Evolutionary conservation across 2,888 invertebrate genomes (phyloP), one percentile per base, ranked within the genome.

Genomic region (Actias luna): DNA sequence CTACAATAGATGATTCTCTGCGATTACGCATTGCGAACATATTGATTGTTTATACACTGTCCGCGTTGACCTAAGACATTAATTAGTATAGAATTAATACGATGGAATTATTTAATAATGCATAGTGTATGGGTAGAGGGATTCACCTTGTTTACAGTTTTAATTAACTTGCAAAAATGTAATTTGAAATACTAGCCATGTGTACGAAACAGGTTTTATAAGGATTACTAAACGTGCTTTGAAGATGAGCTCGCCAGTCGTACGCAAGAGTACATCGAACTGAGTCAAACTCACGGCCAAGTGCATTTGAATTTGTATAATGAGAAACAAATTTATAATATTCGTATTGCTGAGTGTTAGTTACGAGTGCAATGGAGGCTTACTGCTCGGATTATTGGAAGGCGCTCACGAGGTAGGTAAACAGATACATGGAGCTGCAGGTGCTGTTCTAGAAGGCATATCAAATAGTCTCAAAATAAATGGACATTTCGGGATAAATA

Each of bases 361-460:
- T 64, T 71, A 65, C 63, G 64, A 73, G 67, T 83, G 82, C 60
- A 64, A 69, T 36, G 76, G 70, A 35, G 62, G 73, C 58, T 59
- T 78, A 57, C 42, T 79, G 68, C 72, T 73, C 59, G 81, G 74
- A 16, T 65, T 85, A 12, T 36, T 85, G 22, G 64, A 75, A 18
- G 71, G 74, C 59, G 81, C 80, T 4, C 78, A 77, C 22, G 70
- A 79, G 42, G 68, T 80, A 14, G 81, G 75, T 39, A 63, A 75
- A 0, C 68, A 70, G 61, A 75, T 85, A 25, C 82, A 85, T 29
- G 73, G 78, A 5, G 76, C 78, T 0, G 85, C 87, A 29, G 78
- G 78, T 1, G 63, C 79, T 3, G 67, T 88, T 22, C 65, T 88
- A 1, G 84, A 83, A 27, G 83, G 85, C 2, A 57, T 82, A 0